Evolutionary conservation across 1,140 invertebrate genomes (phyloP), one percentile per base, ranked within the genome.

Genomic region (Drosophila virilis): DNA sequence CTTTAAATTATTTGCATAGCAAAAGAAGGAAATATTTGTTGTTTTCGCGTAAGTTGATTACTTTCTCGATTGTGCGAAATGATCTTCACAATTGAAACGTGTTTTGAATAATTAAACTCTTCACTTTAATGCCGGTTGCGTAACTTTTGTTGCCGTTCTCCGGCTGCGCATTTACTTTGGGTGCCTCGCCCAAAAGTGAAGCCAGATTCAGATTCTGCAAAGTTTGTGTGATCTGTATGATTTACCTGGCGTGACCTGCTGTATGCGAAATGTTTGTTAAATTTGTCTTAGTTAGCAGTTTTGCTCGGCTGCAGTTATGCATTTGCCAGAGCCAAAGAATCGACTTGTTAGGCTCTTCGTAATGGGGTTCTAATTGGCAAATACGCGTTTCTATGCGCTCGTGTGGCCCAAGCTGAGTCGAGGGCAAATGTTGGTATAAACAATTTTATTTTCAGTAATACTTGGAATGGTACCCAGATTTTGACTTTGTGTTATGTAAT

Each of bases 351-450:
- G 88, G 48, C 68, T 76, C 50, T 69, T 68, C 62, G 62, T 78
- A 82, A 82, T 76, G 46, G 60, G 60, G 60, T 69, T 69, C 78
- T 85, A 85, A 85, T 76, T 88, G 71, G 69, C 74, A 82, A 82
- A 82, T 59, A 86, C 59, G 66, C 60, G 55, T 72, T 48, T 37
- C 22, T 35, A 33, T 42, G 9, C 22, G 22, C 22, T 5, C 22
- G 51, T 60, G 48, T 15, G 38, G 38, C 35, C n/a, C 45, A 69
- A 69, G 43, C 8, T 38, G 8, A 40, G 22, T 33, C n/a, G 58
- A n/a, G 46, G 65, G 10, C 55, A 61, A 69, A 17, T 45, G 40
- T 59, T 73, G 59, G 54, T 45, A 8, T 40, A 52, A 59, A 43
- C 33, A 35, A 73, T 67, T 48, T 33, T 10, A 58, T 40, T 57